These are phyloP conservation scores for Capreolus pygargus DNA, from an alignment of 2,113 vertebrate genomes.

Conservation along the genomic window DNA sequence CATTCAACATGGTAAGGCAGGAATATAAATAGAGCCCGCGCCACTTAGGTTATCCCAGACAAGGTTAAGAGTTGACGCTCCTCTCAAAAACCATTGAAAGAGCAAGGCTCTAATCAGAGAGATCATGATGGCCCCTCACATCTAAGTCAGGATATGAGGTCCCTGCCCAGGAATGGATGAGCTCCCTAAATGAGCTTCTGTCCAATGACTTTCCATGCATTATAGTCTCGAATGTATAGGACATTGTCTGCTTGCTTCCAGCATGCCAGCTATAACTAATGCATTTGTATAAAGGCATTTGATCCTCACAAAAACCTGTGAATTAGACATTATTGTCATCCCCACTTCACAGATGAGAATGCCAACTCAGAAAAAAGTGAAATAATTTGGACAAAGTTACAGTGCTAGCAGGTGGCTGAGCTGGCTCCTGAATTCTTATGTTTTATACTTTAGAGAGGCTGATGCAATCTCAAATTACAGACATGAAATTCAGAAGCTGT, in stretches of 20 bases:
- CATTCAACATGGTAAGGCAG: not conserved
- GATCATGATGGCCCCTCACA: not conserved
- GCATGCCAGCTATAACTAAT: not conserved
- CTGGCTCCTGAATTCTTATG: not conserved
- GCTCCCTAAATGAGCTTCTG: not conserved
- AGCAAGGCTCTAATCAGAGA: not conserved
- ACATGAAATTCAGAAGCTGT: slow-evolving; percentile 37
- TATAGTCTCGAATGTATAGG: not conserved
- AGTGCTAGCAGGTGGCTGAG: not conserved
- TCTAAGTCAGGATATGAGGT: not conserved
- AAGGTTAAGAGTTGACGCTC: not conserved
- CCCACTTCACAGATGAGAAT: not conserved
- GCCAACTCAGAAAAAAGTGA: not conserved
- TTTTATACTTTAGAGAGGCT: slow-evolving; percentile 1
- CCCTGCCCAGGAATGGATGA: not conserved
- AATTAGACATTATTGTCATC: not conserved
- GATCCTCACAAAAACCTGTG: slow-evolving; percentile 7
- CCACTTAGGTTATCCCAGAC: not conserved
- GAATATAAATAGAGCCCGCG: not conserved
- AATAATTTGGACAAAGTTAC: not conserved
- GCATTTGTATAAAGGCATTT: slow-evolving; percentile 9
- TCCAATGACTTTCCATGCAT: not conserved
- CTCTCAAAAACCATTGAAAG: not conserved
- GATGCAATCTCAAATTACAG: slow-evolving; percentile 30
- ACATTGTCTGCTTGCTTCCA: not conserved